phyloP scores from a whole-genome alignment of 2,888 invertebrate genomes.

The Operophtera brumata region DNA sequence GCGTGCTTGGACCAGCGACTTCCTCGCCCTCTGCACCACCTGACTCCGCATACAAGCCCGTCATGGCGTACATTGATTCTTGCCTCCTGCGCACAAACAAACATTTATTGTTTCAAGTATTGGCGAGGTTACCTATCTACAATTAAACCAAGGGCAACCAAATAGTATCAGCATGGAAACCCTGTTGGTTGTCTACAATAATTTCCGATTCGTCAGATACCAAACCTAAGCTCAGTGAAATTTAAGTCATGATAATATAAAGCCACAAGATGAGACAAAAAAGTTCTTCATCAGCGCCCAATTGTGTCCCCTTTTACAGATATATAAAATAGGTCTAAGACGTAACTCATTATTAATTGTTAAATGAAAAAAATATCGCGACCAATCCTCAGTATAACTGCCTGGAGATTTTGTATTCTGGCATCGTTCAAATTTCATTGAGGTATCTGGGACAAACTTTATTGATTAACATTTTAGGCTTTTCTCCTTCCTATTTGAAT shows the following conservation, averaged over 20 bases:
- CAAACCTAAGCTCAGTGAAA: background rate
- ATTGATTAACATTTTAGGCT: background rate
- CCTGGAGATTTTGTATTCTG: background rate
- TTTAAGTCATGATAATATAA: background rate
- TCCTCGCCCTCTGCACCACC: constrained; percentile 82
- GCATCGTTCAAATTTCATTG: background rate
- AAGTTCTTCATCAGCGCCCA: constrained; percentile 2
- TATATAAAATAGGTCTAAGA: background rate
- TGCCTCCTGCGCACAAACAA: constrained; percentile 84
- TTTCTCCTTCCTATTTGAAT: constrained; percentile 2
- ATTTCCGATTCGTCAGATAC: background rate
- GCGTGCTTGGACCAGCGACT: constrained; percentile 73
- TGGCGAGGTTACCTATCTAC: background rate
- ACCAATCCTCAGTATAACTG: background rate
- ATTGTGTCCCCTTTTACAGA: constrained; percentile 1
- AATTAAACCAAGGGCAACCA: background rate
- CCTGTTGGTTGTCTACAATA: background rate
- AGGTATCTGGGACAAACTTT: background rate
- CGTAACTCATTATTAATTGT: too few species aligned
- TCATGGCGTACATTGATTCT: constrained; percentile 95
- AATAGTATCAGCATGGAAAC: background rate
- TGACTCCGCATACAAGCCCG: constrained; percentile 89
- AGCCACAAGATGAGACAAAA: background rate
- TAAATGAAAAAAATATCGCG: too few species aligned
- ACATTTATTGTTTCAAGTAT: background rate